Evolutionary conservation across 2,113 vertebrate genomes (phyloP), one percentile per base, ranked within the genome.

Genomic region (Takifugu bimaculatus): DNA sequence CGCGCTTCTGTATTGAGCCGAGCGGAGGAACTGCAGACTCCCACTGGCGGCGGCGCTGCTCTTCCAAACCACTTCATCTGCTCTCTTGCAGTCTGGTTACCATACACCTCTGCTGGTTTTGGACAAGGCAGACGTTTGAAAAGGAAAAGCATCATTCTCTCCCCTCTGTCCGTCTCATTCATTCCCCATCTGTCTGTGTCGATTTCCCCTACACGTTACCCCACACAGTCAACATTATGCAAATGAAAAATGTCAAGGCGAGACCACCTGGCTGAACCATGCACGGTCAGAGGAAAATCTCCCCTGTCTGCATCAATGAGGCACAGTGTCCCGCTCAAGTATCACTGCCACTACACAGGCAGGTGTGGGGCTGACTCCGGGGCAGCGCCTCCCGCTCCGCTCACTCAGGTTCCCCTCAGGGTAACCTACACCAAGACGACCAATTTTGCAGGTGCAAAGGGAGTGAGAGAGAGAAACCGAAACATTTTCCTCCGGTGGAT

Each of bases 341-440:
- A 85, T 89, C 87, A 80, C 59, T 58, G 66, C 83, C 79, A 87
- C 88, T 88, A 89, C 77, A 85, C 80, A 87, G 84, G 86, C 84
- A 89, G 87, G 86, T 75, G 80, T 45, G 83, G 85, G 85, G 67
- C 70, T 1, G 32, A 39, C 57, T 83, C 78, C 82, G 77, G 81
- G 61, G 75, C 79, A 67, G 67, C 27, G 74, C 72, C 72, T 73
- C 73, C 65, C 57, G 72, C 70, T 53, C 50, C 28, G 6, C 77
- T 76, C 63, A 72, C 75, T 79, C 60, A 20, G 20, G 20, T 20
- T 81, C 61, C 73, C 78, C 80, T 87, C 71, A 81, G 50, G 62
- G 80, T 82, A 85, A 82, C 82, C 78, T 13, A 82, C 75, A 77
- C 77, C 78, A 65, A 53, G 52, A 55, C 65, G 61, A 77, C 79